Evolutionary conservation across 2,113 vertebrate genomes (phyloP).

Genomic region (Cebidichthys violaceus): DNA sequence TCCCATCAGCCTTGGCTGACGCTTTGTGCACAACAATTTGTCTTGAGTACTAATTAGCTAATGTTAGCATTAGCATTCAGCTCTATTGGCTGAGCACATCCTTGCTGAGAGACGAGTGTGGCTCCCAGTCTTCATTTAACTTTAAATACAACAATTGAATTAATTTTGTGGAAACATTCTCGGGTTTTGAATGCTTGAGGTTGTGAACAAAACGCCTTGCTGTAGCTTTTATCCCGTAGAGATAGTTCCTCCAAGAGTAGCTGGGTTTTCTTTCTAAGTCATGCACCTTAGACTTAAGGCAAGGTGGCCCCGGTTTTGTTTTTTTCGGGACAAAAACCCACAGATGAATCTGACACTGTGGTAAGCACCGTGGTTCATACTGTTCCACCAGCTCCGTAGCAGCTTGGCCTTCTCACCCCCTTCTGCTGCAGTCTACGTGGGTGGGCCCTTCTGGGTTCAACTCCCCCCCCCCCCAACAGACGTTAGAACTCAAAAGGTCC

Average conservation of each 20-base stretch:
- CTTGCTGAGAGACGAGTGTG: not conserved
- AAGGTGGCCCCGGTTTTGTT: constrained; percentile 27
- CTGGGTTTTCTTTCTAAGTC: constrained; percentile 17
- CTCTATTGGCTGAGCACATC: not conserved
- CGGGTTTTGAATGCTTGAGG: not conserved
- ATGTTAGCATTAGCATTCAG: not conserved
- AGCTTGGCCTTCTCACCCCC: constrained; percentile 47
- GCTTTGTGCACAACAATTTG: not conserved
- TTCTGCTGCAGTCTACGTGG: constrained; percentile 49
- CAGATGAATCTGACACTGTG: constrained; percentile 61
- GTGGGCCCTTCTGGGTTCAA: constrained; percentile 62
- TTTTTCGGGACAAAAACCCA: constrained; percentile 57
- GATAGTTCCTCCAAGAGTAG: constrained; percentile 1
- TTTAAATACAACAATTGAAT: not conserved
- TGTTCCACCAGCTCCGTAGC: constrained; percentile 32
- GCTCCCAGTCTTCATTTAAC: not conserved
- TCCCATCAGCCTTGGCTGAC: not conserved
- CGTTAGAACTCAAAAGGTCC: constrained; percentile 28
- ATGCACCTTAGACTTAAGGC: constrained; percentile 21
- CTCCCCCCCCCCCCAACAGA: constrained; percentile 48
- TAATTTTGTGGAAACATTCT: not conserved
- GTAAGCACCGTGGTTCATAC: constrained; percentile 37
- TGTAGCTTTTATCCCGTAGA: not conserved
- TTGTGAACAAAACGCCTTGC: constrained; percentile 13
- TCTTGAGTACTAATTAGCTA: not conserved